Evolutionary conservation across 1,140 invertebrate genomes (phyloP).

Genomic region (Stegodyphus dumicola): DNA sequence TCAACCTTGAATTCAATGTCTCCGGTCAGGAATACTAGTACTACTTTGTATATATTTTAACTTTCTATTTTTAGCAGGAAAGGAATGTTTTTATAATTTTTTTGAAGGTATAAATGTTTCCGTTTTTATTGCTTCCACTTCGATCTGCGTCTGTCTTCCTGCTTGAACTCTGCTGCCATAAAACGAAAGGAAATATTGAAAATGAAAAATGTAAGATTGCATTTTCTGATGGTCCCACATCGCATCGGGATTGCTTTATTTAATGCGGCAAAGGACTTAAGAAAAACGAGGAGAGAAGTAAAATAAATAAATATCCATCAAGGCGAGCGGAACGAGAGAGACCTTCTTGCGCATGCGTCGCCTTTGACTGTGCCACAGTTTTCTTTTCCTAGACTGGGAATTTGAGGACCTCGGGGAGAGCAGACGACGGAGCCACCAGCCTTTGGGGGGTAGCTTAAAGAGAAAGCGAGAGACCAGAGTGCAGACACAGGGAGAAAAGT

Average conservation of each 20-base stretch:
- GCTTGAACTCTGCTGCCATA: not conserved
- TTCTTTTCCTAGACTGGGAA: constrained; percentile 25
- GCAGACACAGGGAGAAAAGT: not conserved
- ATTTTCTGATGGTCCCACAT: constrained; percentile 22
- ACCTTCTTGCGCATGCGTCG: constrained; percentile 29
- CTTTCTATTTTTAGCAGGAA: no score
- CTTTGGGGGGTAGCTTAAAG: constrained; percentile 19
- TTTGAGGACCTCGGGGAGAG: constrained; percentile 43
- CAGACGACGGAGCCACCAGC: constrained; percentile 19
- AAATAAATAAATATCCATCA: constrained; percentile 44
- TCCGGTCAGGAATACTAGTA: no score
- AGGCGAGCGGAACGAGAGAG: not conserved
- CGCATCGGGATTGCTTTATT: constrained; percentile 34
- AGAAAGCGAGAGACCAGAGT: constrained; percentile 3
- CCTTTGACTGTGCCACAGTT: not conserved
- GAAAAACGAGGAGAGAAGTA: not conserved
- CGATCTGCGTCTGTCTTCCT: not conserved
- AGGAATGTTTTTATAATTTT: no score
- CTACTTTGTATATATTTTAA: no score
- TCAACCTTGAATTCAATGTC: no score
- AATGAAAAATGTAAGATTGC: constrained; percentile 1
- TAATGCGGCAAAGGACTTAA: constrained; percentile 21
- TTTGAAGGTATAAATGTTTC: no score
- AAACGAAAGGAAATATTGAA: not conserved
- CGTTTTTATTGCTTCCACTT: no score